A percentile compares a stretch with the other conserved stretches of the same genome.
phyloP scores from a whole-genome alignment of 2,888 invertebrate genomes.

The Biston stratarius region DNA sequence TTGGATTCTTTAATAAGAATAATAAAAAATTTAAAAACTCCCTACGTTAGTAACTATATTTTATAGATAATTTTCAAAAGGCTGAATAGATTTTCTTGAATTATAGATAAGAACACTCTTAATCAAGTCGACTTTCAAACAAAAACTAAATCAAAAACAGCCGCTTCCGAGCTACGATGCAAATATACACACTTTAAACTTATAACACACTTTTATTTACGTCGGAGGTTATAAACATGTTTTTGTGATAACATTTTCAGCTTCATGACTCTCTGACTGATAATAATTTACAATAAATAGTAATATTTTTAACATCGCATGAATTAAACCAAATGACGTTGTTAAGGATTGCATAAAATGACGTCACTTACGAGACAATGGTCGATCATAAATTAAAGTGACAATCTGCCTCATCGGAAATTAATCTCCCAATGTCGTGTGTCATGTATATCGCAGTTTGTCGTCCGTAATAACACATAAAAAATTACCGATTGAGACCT shows the following conservation, averaged over 20 bases:
- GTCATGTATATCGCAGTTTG: constrained; percentile 73
- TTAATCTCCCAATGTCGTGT: constrained; percentile 80
- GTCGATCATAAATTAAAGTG: constrained; percentile 82
- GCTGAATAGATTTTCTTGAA: no score
- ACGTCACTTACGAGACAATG: constrained; percentile 82
- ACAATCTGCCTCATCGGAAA: constrained; percentile 82
- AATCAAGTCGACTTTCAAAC: no score
- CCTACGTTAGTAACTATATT: no score
- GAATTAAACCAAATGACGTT: constrained; percentile 67
- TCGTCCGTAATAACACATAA: constrained; percentile 74
- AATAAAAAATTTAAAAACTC: no score
- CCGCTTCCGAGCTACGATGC: neutral
- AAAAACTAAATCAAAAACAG: no score
- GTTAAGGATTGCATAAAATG: constrained; percentile 66
- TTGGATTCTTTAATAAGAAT: neutral
- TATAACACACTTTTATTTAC: neutral
- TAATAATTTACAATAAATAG: constrained; percentile 24
- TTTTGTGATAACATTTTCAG: neutral
- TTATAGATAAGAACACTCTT: no score
- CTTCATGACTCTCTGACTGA: neutral
- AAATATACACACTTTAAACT: neutral
- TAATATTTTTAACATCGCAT: constrained; percentile 51
- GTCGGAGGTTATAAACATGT: neutral
- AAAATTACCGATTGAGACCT: constrained; percentile 80
- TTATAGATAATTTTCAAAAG: no score